Evolutionary conservation across 2,797 vertebrate species (phyloP).

Genomic region (Diplodus puntazzo): DNA sequence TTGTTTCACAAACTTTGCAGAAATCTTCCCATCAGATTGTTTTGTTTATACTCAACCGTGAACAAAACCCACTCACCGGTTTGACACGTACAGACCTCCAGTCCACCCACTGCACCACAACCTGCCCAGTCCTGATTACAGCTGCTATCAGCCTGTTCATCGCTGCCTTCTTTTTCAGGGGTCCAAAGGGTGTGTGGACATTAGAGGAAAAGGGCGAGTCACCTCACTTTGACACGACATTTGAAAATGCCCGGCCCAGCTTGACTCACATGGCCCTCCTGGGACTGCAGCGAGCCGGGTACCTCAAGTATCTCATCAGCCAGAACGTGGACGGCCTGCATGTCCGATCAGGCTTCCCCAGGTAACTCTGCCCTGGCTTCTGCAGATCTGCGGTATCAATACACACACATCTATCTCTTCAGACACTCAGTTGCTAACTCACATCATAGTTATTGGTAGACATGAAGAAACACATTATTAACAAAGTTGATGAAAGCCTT

Average conservation of each 20-base stretch:
- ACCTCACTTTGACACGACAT: slow-evolving; percentile 95
- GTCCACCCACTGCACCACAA: background rate
- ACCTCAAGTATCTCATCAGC: slow-evolving; percentile 95
- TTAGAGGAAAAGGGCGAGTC: slow-evolving; percentile 93
- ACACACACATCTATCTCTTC: background rate
- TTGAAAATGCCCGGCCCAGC: slow-evolving; percentile 94
- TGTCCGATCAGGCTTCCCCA: slow-evolving; percentile 95
- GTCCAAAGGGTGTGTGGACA: slow-evolving; percentile 97
- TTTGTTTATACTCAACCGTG: background rate
- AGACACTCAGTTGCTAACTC: background rate
- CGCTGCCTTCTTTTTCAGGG: slow-evolving; percentile 79
- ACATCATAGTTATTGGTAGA: background rate
- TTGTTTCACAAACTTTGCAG: background rate
- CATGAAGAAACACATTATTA: background rate
- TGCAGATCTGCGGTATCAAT: background rate
- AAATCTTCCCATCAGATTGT: background rate
- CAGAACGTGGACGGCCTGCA: slow-evolving; percentile 98
- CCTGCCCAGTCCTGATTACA: background rate
- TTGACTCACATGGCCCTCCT: slow-evolving; percentile 95
- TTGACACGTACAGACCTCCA: background rate
- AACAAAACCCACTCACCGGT: background rate
- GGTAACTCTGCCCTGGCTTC: slow-evolving; percentile 79
- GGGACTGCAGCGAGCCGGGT: slow-evolving; percentile 91
- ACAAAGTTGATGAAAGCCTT: background rate
- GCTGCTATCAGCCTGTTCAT: background rate